Evolutionary conservation across 2,797 vertebrate species (phyloP).

Genomic region (Melopsittacus undulatus): DNA sequence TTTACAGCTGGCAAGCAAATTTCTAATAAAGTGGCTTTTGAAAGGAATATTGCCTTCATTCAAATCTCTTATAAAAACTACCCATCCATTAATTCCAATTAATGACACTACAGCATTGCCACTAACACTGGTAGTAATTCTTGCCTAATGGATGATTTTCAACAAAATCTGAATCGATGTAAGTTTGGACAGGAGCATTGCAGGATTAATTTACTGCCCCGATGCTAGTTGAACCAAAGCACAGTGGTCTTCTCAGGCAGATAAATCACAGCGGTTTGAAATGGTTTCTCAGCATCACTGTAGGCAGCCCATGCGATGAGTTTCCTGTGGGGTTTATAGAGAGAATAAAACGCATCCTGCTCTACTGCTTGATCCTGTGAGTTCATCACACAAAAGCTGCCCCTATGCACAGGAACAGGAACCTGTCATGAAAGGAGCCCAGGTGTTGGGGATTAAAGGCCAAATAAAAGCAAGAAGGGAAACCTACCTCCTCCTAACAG

Average conservation of each 20-base stretch:
- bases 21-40: conserved; percentile 77
- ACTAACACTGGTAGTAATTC: conserved; percentile 76
- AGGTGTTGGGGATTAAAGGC: background rate
- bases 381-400: background rate
- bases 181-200: conserved; percentile 70
- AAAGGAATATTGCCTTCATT: conserved; percentile 77
- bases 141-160: conserved; percentile 77
- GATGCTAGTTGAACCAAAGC: conserved; percentile 27
- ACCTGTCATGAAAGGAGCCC: background rate
- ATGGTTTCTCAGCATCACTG: background rate
- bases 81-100: conserved; percentile 81
- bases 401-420: no score
- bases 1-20: conserved; percentile 72
- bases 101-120: conserved; percentile 76
- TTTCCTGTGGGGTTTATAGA: background rate
- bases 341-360: background rate
- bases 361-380: background rate
- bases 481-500: background rate
- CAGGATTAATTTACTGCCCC: conserved; percentile 69
- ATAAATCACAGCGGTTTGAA: conserved; percentile 54
- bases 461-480: background rate
- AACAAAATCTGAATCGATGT: conserved; percentile 76
- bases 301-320: background rate
- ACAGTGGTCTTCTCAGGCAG: background rate
- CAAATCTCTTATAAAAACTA: conserved; percentile 80